Evolutionary conservation across 2,888 invertebrate species (phyloP), one percentile per base, ranked within the genome.

Genomic region (Deilephila porcellus): DNA sequence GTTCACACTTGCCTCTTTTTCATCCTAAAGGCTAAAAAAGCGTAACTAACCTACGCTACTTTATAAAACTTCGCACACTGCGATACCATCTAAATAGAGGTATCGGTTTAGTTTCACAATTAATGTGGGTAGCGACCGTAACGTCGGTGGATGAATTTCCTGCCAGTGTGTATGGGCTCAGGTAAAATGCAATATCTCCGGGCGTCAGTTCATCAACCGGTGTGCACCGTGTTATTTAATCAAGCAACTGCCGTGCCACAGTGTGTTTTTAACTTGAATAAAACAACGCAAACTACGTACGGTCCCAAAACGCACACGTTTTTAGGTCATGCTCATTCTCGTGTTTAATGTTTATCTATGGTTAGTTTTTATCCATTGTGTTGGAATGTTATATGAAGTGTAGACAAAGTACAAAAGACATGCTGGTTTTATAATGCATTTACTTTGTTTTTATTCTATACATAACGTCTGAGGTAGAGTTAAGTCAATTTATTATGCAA

Each of bases 181-280:
- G 74, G 78, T 75, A 76, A 83, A 84, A 85, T 81, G 83, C 81
- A 85, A 86, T 85, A 83, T 77, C 74, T 53, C 56, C 77, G 62
- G 64, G 60, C 72, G 71, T 76, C 75, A 70, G 79, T 79, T 80
- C 83, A 82, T 83, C 82, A 82, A 77, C 74, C 75, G 79, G 75
- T 76, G 80, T 45, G 67, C 52, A 17, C 67, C 52, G 52, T 56
- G 81, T 85, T 85, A 86, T 86, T 86, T 85, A 86, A 87, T 86
- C 83, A 85, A 82, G 75, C 73, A 73, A 70, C 72, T 74, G 74
- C 67, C 75, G 80, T 77, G 80, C 74, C 75, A 71, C 72, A 74
- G 78, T 77, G 79, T 53, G 72, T 77, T 72, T 63, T 71, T 76
- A 64, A 64, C 52, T 52, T 52, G 25, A 67, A 52, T 67, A 67